Evolutionary conservation across 1,140 invertebrate species (phyloP).

Genomic region (Drosophila bifasciata): DNA sequence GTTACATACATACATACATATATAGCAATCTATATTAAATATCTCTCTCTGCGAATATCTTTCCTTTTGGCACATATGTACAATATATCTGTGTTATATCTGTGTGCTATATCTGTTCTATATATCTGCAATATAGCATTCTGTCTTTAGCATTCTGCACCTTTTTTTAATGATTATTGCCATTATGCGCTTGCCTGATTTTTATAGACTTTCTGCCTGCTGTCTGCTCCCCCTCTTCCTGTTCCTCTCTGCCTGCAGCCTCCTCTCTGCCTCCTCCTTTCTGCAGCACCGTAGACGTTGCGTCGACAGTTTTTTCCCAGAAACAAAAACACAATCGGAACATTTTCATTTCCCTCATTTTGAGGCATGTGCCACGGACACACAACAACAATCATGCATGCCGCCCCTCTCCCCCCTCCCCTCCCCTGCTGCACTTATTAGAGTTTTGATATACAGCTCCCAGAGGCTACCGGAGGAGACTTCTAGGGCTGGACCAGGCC

Average conservation of each 20-base stretch:
- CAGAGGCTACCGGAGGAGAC: slow-evolving; percentile 5
- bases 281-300: slow-evolving; percentile 72
- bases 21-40: no score
- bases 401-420: no score
- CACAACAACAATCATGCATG: slow-evolving; percentile 2
- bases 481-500: slow-evolving; percentile 17
- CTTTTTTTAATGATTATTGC: slow-evolving; percentile 75
- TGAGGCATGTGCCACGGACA: slow-evolving; percentile 52
- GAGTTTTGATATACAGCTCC: slow-evolving; percentile 62
- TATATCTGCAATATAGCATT: slow-evolving; percentile 50
- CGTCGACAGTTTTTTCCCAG: slow-evolving; percentile 80
- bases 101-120: slow-evolving; percentile 23
- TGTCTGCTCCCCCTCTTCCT: no score
- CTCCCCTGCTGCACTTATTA: slow-evolving; percentile 79
- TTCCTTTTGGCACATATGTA: no score
- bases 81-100: no score
- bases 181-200: slow-evolving; percentile 73
- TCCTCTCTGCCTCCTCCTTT: background rate
- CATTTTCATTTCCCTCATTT: slow-evolving; percentile 35
- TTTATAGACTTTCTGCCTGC: slow-evolving; percentile 64
- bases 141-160: slow-evolving; percentile 64
- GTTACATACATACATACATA: no score
- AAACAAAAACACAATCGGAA: slow-evolving; percentile 73
- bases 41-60: no score
- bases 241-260: slow-evolving; percentile 13